These are phyloP conservation scores for Melolontha melolontha DNA, from an alignment of 2,888 invertebrate genomes.

Conservation along the genomic window DNA sequence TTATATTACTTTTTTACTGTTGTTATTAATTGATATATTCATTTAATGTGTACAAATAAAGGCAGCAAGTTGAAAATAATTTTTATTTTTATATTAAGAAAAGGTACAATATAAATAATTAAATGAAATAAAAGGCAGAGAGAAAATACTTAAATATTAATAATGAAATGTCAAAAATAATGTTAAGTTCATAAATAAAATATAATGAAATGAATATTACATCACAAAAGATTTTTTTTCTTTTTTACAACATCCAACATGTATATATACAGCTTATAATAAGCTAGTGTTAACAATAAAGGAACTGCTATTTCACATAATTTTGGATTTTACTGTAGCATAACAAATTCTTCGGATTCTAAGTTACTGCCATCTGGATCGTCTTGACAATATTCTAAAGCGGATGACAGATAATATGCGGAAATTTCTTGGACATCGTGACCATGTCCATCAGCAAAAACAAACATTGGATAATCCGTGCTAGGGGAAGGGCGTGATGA, in stretches of 20 bases:
- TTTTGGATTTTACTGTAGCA: slow-evolving; percentile 5
- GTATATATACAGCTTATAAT: not conserved
- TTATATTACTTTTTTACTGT: slow-evolving; percentile 2
- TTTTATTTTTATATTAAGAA: slow-evolving; percentile 27
- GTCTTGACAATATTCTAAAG: slow-evolving; percentile 60
- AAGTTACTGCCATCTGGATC: slow-evolving; percentile 72
- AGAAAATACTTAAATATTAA: not conserved
- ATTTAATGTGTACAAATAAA: not conserved
- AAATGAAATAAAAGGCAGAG: slow-evolving; percentile 5
- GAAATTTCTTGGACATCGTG: slow-evolving; percentile 64
- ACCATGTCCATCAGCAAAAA: slow-evolving; percentile 80
- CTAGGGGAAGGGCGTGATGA: slow-evolving; percentile 8
- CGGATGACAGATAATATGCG: slow-evolving; percentile 51
- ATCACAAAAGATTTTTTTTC: slow-evolving; percentile 17
- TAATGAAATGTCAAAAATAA: not conserved
- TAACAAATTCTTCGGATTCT: slow-evolving; percentile 80
- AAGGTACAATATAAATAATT: slow-evolving; percentile 20
- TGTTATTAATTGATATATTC: not conserved
- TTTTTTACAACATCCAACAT: slow-evolving; percentile 11
- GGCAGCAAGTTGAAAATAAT: slow-evolving; percentile 1
- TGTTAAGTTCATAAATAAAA: slow-evolving; percentile 23
- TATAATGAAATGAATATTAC: slow-evolving; percentile 5
- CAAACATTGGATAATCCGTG: slow-evolving; percentile 86
- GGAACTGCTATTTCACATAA: not conserved
- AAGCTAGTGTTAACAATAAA: slow-evolving; percentile 11